Evolutionary conservation across 2,888 invertebrate species (phyloP).

Genomic region (Nomada fabriciana): DNA sequence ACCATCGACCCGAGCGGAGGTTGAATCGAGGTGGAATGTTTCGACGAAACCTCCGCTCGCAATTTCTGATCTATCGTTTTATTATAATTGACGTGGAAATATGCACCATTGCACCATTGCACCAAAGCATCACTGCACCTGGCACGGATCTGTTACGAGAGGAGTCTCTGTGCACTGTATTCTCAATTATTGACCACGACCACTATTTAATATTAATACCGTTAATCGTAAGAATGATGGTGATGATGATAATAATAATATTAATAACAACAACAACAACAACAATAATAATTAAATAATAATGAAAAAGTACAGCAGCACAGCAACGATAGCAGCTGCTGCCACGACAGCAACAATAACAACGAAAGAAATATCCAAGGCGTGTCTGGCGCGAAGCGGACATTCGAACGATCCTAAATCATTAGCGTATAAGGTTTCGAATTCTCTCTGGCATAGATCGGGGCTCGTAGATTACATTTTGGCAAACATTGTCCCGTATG

Average conservation of each 20-base stretch:
- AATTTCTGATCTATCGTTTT: constrained; percentile 13
- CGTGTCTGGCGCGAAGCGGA: constrained; percentile 45
- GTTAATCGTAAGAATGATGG: constrained; percentile 53
- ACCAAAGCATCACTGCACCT: constrained; percentile 67
- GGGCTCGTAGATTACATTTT: constrained; percentile 65
- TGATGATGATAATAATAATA: constrained; percentile 32
- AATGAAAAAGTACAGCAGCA: constrained; percentile 40
- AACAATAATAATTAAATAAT: constrained; percentile 30
- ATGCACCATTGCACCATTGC: constrained; percentile 64
- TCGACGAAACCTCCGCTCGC: constrained; percentile 41
- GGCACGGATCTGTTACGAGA: constrained; percentile 73
- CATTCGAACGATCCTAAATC: constrained; percentile 42
- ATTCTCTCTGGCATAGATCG: constrained; percentile 52
- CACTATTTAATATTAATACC: constrained; percentile 52
- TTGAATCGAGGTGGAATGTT: constrained; percentile 7
- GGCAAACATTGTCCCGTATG: constrained; percentile 69
- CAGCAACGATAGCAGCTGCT: constrained; percentile 41
- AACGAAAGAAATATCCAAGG: constrained; percentile 21
- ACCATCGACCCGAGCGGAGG: constrained; percentile 34
- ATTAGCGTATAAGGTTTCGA: constrained; percentile 56
- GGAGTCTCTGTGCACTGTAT: constrained; percentile 63
- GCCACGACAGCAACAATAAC: constrained; percentile 26
- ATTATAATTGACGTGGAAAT: constrained; percentile 45
- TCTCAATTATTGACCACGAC: constrained; percentile 50
- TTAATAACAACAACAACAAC: constrained; percentile 32